Percentiles rank a stretch among this genome's conserved stretches.
Evolutionary conservation across 2,888 invertebrate genomes (phyloP).

Genomic region (Nezara viridula): DNA sequence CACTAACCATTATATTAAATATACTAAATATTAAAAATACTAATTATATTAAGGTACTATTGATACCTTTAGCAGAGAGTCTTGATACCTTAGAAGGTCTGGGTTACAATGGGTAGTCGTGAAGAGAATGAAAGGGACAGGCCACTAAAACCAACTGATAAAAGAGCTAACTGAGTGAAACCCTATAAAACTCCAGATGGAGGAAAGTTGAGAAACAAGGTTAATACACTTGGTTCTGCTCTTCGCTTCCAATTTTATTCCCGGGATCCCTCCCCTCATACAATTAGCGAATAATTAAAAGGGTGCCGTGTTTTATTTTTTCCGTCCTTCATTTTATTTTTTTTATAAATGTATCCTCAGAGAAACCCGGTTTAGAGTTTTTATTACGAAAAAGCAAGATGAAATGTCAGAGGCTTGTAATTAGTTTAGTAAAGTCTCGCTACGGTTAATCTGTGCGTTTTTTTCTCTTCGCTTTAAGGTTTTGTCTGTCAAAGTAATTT

Average conservation of each 20-base stretch:
- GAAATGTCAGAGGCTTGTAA: background rate
- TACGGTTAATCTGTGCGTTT: background rate
- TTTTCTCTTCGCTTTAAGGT: background rate
- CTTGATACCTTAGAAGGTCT: background rate
- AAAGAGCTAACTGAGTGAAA: conserved; percentile 8
- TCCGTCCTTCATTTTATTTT: background rate
- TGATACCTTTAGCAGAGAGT: background rate
- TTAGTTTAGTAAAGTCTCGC: background rate
- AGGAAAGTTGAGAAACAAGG: background rate
- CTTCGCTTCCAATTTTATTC: background rate
- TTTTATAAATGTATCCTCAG: background rate
- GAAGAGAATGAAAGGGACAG: background rate
- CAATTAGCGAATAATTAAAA: conserved; percentile 35
- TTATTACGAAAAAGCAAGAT: background rate
- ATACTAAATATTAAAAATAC: too few relatives aligned
- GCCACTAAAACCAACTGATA: background rate
- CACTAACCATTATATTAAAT: too few relatives aligned
- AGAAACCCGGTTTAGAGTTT: background rate
- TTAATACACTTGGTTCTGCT: conserved; percentile 12
- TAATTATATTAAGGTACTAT: too few relatives aligned
- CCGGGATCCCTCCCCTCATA: background rate
- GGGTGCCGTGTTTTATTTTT: background rate
- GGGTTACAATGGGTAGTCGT: background rate
- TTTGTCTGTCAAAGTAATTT: background rate
- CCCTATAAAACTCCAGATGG: conserved; percentile 29